Evolutionary conservation across 1,140 invertebrate genomes (phyloP), one percentile per base, ranked within the genome.

Genomic region (Acyrthosiphon pisum): DNA sequence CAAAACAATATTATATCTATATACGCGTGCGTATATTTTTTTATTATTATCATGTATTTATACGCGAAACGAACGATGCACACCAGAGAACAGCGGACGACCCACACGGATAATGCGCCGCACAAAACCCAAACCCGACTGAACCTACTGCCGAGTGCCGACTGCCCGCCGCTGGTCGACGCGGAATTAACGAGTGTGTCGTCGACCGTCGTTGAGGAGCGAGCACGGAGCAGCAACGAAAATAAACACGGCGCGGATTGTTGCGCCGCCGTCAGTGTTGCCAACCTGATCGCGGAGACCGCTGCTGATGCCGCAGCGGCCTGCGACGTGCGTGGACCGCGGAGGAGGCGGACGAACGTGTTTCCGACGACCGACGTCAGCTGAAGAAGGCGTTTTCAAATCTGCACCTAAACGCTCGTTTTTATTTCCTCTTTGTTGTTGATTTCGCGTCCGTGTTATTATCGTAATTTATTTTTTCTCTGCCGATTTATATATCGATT

Each of bases 211-310:
- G n/a, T n/a, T 35, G 60, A 76, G 60, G 60, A 76, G 1, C 22
- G 46, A 87, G 48, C 48, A 50, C 48, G 48, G 48, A 50, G 41
- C 48, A 84, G 76, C 48, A 93, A 93, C 91, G 35, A 86, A 93
- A 93, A 93, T 93, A 93, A 93, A 93, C 81, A 83, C 60, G n/a
- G 91, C 9, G 6, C 53, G 90, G 90, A 44, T 81, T 44, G 60
- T 46, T 30, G n/a, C n/a, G 87, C 68, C 68, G 90, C 76, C 23
- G 46, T 2, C 81, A 26, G 76, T 86, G 91, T 60, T n/a, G 37
- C 60, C 91, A 92, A 92, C 91, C n/a, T 9, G 22, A 84, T 30
- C 50, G 2, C 14, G 20, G 22, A 20, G 81, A 83, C 35, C 81
- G 37, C 76, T 0, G 81, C 35, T 6, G 83, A 26, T 35, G 35